These are phyloP conservation scores for Seira musarum DNA, from an alignment of 2,888 invertebrate genomes.

Conservation along the genomic window DNA sequence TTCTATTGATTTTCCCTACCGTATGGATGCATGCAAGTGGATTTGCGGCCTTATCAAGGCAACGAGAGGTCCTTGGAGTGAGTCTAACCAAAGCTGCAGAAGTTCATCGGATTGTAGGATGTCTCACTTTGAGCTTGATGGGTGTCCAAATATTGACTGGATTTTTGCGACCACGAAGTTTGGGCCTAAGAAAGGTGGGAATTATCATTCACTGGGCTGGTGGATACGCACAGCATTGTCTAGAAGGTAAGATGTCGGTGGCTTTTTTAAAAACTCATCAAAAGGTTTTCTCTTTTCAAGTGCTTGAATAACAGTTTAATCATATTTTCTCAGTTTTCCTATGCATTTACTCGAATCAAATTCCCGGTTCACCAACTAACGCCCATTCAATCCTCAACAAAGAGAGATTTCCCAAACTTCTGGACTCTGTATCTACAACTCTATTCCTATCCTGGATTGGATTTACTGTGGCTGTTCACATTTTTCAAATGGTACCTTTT, in stretches of 20 bases:
- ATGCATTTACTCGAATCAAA: conserved; percentile 6
- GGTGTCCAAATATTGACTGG: conserved; percentile 13
- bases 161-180: conserved; percentile 13
- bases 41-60: background rate
- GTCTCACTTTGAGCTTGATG: background rate
- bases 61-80: conserved; percentile 15
- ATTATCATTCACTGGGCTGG: background rate
- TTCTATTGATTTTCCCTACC: conserved; percentile 21
- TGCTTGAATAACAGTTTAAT: no score
- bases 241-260: no score
- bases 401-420: background rate
- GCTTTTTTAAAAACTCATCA: no score
- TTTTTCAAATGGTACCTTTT: conserved; percentile 13
- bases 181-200: background rate
- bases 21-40: conserved; percentile 37
- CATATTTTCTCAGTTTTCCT: conserved; percentile 3
- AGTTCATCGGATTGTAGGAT: conserved; percentile 5
- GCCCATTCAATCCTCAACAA: background rate
- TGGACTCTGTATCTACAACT: background rate
- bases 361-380: conserved; percentile 18
- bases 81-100: background rate
- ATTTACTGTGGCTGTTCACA: conserved; percentile 8
- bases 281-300: no score
- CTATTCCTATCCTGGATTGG: conserved; percentile 6
- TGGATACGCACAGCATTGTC: background rate